Evolutionary conservation across 2,888 invertebrate genomes (phyloP).

Genomic region (Aspidiotus rigidus): DNA sequence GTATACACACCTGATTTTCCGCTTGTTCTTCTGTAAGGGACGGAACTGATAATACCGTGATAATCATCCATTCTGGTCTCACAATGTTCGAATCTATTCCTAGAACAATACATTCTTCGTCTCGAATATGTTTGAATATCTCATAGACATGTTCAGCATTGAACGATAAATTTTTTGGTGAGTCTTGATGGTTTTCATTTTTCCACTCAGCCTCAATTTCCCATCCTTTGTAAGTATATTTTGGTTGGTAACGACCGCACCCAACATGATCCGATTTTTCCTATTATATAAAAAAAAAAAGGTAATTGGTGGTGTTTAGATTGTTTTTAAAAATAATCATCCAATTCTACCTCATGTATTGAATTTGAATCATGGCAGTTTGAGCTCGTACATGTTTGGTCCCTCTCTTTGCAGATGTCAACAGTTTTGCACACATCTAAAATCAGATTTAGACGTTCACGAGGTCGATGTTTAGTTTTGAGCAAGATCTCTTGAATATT

Average conservation of each 20-base stretch:
- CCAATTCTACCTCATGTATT: slow-evolving; percentile 24
- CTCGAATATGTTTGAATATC: slow-evolving; percentile 55
- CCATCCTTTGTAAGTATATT: slow-evolving; percentile 75
- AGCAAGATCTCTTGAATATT: slow-evolving; percentile 88
- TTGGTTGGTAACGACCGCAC: slow-evolving; percentile 96
- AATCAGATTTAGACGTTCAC: slow-evolving; percentile 86
- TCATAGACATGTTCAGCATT: slow-evolving; percentile 96
- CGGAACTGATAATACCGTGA: slow-evolving; percentile 94
- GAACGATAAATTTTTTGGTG: slow-evolving; percentile 86
- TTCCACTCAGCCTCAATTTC: slow-evolving; percentile 98
- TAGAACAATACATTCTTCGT: slow-evolving; percentile 90
- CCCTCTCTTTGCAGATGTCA: slow-evolving; percentile 96
- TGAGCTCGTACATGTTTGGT: slow-evolving; percentile 72
- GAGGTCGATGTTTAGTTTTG: slow-evolving; percentile 92
- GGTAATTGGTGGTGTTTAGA: neutral
- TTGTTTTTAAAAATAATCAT: slow-evolving; percentile 41
- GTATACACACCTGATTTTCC: too few relatives aligned
- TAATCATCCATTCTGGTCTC: slow-evolving; percentile 99
- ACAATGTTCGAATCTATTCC: slow-evolving; percentile 96
- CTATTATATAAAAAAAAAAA: slow-evolving; percentile 38
- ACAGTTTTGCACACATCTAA: slow-evolving; percentile 98
- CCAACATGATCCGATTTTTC: slow-evolving; percentile 77
- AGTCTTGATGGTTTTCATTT: slow-evolving; percentile 94
- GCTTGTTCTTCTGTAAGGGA: slow-evolving; percentile 46
- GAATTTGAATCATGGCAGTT: too few relatives aligned